A percentile compares a stretch with the other conserved stretches of the same genome.
Evolutionary conservation across 1,140 invertebrate species (phyloP).

Genomic region (Drosophila baimaii): DNA sequence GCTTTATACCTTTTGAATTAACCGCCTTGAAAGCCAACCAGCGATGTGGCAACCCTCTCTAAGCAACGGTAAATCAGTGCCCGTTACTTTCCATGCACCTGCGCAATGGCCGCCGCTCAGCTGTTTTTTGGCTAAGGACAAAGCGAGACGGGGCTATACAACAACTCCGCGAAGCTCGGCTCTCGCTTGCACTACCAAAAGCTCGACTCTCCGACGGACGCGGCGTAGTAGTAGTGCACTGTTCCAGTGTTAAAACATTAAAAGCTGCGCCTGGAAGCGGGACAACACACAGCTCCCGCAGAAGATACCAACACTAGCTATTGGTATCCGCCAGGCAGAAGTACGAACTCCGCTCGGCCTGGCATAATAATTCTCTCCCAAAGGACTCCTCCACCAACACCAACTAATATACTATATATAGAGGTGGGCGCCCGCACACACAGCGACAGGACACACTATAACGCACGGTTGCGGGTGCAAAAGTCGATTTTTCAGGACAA

Average conservation of each 20-base stretch:
- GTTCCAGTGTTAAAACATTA: slow-evolving; percentile 79
- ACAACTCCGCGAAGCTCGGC: slow-evolving; percentile 23
- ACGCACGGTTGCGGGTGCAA: slow-evolving; percentile 45
- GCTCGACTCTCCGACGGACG: slow-evolving; percentile 39
- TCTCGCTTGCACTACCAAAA: slow-evolving; percentile 43
- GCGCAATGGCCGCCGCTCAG: slow-evolving; percentile 36
- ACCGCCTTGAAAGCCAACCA: neutral
- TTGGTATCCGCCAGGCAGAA: slow-evolving; percentile 70
- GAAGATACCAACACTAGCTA: slow-evolving; percentile 81
- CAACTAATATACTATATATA: too few species aligned
- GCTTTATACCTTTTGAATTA: neutral
- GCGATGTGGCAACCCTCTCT: slow-evolving; percentile 8
- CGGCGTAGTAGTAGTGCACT: slow-evolving; percentile 9
- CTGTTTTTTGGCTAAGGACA: slow-evolving; percentile 51
- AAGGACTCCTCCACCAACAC: slow-evolving; percentile 30
- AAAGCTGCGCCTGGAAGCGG: slow-evolving; percentile 75
- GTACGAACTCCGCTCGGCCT: slow-evolving; percentile 67
- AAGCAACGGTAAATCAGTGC: slow-evolving; percentile 27
- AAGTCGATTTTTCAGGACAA: slow-evolving; percentile 78
- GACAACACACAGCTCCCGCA: slow-evolving; percentile 64
- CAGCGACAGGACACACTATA: slow-evolving; percentile 18
- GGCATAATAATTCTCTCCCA: slow-evolving; percentile 71
- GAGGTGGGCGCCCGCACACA: slow-evolving; percentile 21
- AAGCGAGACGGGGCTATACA: slow-evolving; percentile 36
- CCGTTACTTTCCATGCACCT: slow-evolving; percentile 8